A percentile compares a stretch with the other conserved stretches of the same genome.
Evolutionary conservation across 2,888 invertebrate genomes (phyloP).

Genomic region (Leuctra nigra): DNA sequence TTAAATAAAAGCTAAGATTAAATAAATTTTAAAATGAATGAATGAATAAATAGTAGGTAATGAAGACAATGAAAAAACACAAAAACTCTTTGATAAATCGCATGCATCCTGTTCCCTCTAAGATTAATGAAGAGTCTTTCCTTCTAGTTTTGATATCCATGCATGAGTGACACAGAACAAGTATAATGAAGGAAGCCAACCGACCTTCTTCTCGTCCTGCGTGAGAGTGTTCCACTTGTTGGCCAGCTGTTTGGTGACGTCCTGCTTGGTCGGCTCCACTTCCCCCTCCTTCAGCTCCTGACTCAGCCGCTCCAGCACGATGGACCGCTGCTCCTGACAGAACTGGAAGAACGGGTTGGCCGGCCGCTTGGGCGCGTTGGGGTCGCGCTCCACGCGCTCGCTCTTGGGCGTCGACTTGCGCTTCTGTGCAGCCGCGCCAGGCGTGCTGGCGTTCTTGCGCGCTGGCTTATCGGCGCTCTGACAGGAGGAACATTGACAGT

Average conservation of each 20-base stretch:
- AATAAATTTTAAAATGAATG: too few species aligned
- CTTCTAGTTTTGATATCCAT: too few species aligned
- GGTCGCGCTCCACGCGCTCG: constrained; percentile 50
- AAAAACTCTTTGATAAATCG: too few species aligned
- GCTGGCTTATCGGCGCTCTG: too few species aligned
- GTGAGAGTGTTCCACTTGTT: constrained; percentile 65
- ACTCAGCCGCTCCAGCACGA: constrained; percentile 46
- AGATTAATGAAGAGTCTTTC: too few species aligned
- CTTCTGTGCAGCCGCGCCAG: constrained; percentile 15
- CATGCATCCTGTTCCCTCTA: too few species aligned
- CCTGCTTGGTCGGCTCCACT: constrained; percentile 64
- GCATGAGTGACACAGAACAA: too few species aligned
- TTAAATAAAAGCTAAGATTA: too few species aligned
- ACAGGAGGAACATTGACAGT: too few species aligned
- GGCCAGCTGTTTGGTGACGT: constrained; percentile 65
- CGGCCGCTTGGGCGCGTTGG: constrained; percentile 70
- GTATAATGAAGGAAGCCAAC: too few species aligned
- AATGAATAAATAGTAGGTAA: too few species aligned
- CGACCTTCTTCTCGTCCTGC: constrained; percentile 62
- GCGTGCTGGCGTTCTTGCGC: neutral
- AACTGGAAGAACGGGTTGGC: constrained; percentile 77
- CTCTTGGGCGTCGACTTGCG: constrained; percentile 32
- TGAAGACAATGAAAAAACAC: too few species aligned
- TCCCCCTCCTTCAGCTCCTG: constrained; percentile 44
- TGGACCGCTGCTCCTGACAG: constrained; percentile 70